phyloP scores from a whole-genome alignment of 2,797 vertebrate species.

The Poeciliopsis paucimaculata region DNA sequence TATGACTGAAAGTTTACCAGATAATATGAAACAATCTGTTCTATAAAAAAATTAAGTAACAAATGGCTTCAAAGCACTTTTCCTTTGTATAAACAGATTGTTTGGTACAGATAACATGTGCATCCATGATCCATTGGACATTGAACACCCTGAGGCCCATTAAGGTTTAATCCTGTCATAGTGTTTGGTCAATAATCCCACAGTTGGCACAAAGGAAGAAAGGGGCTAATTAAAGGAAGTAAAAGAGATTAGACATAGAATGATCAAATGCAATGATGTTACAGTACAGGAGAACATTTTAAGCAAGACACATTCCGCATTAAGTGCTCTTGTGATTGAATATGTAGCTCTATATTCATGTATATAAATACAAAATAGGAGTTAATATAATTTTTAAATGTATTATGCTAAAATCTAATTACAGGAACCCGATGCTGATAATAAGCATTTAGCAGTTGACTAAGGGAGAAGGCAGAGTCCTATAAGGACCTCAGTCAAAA shows the following conservation, averaged over 20 bases:
- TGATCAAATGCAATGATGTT: conserved; percentile 4
- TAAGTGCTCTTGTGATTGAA: background rate
- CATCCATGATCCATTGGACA: conserved; percentile 16
- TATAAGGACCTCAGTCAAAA: background rate
- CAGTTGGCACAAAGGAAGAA: conserved; percentile 24
- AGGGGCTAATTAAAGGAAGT: conserved; percentile 28
- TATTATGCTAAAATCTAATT: background rate
- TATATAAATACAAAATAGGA: background rate
- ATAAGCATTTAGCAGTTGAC: conserved; percentile 3
- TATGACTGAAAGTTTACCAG: background rate
- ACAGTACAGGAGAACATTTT: background rate
- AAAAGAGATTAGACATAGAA: conserved; percentile 26
- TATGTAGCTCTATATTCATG: background rate
- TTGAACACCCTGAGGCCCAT: conserved; percentile 40
- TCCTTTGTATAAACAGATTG: conserved; percentile 12
- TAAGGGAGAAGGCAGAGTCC: conserved; percentile 3
- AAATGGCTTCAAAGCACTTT: background rate
- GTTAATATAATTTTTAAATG: conserved; percentile 7
- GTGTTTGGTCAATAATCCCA: conserved; percentile 45
- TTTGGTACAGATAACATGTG: conserved; percentile 30
- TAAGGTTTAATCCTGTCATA: conserved; percentile 53
- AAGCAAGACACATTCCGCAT: background rate
- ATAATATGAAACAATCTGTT: background rate
- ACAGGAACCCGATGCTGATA: conserved; percentile 16
- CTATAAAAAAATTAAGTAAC: background rate